Conservation (phyloP, 2,797 vertebrate genomes). For the Mormyrops attenuatus region DNA sequence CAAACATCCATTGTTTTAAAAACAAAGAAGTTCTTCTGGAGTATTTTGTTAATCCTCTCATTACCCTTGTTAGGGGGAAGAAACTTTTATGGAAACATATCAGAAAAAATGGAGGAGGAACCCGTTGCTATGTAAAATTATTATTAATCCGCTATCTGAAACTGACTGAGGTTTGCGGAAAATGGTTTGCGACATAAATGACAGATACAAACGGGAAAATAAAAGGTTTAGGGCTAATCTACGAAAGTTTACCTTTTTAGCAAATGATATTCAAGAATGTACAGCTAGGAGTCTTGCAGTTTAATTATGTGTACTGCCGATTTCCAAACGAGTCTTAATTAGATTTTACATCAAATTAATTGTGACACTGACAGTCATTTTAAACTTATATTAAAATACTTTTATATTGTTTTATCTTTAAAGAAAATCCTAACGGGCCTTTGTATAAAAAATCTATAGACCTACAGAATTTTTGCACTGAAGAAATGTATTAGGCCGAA, state of each 20-base stretch:
- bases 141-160: slow-evolving; percentile 2
- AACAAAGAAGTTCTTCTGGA: slow-evolving; percentile 63
- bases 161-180: background rate
- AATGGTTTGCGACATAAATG: background rate
- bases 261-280: background rate
- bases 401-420: background rate
- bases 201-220: background rate
- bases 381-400: background rate
- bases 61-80: slow-evolving; percentile 37
- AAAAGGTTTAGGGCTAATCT: background rate
- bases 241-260: background rate
- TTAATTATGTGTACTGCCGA: background rate
- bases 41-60: slow-evolving; percentile 66
- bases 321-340: background rate
- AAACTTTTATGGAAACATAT: background rate
- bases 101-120: background rate
- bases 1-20: slow-evolving; percentile 72
- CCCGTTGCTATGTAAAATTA: background rate
- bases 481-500: background rate
- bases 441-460: background rate
- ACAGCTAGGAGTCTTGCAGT: background rate
- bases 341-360: background rate
- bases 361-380: background rate
- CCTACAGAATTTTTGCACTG: background rate
- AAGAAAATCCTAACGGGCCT: background rate